Base-by-base conservation (phyloP, 23 tunicate species). In the Halocynthia aurantium region DNA sequence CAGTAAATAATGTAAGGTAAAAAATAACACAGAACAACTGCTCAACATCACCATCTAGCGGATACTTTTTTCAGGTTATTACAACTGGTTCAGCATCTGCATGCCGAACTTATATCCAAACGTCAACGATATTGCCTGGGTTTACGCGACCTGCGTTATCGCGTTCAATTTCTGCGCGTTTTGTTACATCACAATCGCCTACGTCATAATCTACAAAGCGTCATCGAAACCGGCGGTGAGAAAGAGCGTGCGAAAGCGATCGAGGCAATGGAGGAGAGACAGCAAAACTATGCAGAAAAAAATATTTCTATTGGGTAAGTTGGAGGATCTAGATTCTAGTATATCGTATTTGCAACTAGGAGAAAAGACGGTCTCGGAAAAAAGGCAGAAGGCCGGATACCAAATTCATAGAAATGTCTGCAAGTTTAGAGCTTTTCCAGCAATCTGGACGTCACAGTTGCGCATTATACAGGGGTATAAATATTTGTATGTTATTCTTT, bases 251-350 rank as follows among this genome's bases (percentile, higher is more conserved):
- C 76, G 98, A 8, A 78, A 72, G 50, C 62, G 92, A 51, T 77
- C 92, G 20, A 76, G 72, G 78, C 92, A 86, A 74, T 92, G 98
- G 98, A 70, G 98, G 44, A 77, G 80, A 58, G 98, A 92, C 61
- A 92, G 86, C 58, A 72, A 80, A 78, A 85, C 80, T 18, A 92
- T 92, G 98, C 92, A 92, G 72, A 86, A 74, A 53, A 92, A 84
- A 52, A 82, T 92, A 7, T 70, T 92, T 69, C 74, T 67, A 57
- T 50, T 92, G 8, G 93, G 98, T 92, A 72, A 50, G 88, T 1
- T 31, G 44, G 4, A 31, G 4, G 44, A 31, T 31, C 44, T 0
- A 31, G 4, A 4, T 0, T 31, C 44, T 0, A 31, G 44, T 31
- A 31, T 31, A 31, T 31, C 44, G 44, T 31, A 31, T 1, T 31